Base-by-base conservation (phyloP, 2,113 vertebrate genomes). In the Sinocyclocheilus rhinocerous region DNA sequence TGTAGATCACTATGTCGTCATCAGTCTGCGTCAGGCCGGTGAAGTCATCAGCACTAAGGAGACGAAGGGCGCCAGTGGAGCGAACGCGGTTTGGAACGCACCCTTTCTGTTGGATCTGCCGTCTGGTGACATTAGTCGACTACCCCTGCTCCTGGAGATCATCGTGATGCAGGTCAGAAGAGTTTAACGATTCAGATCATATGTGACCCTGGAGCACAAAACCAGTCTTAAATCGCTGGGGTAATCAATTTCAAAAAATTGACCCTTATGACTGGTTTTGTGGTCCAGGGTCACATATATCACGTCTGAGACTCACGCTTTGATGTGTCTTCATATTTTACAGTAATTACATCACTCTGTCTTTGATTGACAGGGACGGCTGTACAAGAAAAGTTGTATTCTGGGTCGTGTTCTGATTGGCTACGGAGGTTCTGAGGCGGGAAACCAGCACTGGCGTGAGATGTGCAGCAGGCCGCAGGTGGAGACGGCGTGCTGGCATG, bases 91-190 rank as follows among this genome's bases (percentile, higher is more conserved):
- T 70, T 96, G 96, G 96, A 97, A 97, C 3, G 86, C 89, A 1
- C 95, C 95, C 0, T 97, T 97, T 88, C 93, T 97, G 39, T 96
- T 97, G 88, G 95, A 88, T 55, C 15, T 96, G 26, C 96, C 96
- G 0, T 0, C 92, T 0, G 96, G 95, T 67, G 94, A 96, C 90
- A 91, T 95, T 89, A 89, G 90, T 73, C 86, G 94, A 85, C 92
- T 95, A 12, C 84, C 90, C 0, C 50, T 97, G 81, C 81, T 90
- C 29, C 59, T 96, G 36, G 96, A 96, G 88, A 94, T 96, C 85
- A 87, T 94, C 0, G 13, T 96, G 77, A 95, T 95, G 95, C 96
- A 97, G 94, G 96, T 96, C 6, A 73, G 22, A 9, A 50, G 4
- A 57, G 7, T 22, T 13, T 1, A 4, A 15, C 13, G 0, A 52